Conservation (phyloP, 2,113 vertebrate species). For the Gambusia affinis region DNA sequence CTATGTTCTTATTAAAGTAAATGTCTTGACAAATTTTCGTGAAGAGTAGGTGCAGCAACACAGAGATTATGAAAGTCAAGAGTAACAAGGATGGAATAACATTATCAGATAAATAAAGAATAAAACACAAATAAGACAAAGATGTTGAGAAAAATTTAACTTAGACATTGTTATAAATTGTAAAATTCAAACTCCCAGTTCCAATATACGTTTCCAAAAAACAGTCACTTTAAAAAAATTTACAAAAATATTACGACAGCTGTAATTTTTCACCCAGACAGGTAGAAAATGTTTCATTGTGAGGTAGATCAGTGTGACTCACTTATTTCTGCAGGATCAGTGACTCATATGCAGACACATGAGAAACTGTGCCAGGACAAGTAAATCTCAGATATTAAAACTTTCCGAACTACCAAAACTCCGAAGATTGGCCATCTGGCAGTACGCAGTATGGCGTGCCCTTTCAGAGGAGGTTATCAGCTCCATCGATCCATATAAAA, state of each 20-base stretch:
- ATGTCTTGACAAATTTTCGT: no score
- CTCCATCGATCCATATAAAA: not conserved
- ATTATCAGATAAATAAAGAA: no score
- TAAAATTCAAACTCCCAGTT: no score
- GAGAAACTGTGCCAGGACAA: not conserved
- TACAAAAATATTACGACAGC: not conserved
- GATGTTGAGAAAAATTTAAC: no score
- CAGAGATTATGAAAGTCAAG: no score
- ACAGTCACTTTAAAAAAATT: not conserved
- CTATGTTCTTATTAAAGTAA: no score
- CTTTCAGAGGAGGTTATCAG: conserved; percentile 1
- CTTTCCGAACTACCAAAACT: not conserved
- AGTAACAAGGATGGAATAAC: no score
- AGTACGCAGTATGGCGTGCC: not conserved
- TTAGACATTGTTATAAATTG: no score
- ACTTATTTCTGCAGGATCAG: not conserved
- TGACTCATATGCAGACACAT: not conserved
- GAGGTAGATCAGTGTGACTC: not conserved
- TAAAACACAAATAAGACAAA: no score
- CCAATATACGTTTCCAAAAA: not conserved
- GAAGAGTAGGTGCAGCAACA: no score
- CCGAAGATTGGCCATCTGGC: not conserved
- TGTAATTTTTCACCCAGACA: not conserved
- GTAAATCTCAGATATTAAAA: not conserved
- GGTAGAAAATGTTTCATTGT: not conserved